Evolutionary conservation across 2,113 vertebrate genomes (phyloP).

Genomic region (Perca fluviatilis): DNA sequence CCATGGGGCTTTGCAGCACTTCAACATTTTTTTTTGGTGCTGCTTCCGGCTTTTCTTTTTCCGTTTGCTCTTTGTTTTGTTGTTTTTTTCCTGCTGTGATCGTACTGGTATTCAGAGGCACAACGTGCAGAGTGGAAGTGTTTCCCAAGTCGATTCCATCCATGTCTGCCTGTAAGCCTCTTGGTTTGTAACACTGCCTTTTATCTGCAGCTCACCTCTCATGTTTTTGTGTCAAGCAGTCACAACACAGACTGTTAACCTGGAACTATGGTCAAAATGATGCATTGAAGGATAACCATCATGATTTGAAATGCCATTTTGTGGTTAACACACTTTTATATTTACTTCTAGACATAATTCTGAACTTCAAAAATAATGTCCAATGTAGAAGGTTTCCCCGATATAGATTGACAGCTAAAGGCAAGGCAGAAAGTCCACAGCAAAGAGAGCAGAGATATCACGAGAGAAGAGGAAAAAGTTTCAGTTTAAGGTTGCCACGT

Average conservation of each 20-base stretch:
- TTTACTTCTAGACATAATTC: neutral
- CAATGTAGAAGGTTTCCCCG: neutral
- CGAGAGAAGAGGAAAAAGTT: neutral
- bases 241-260: neutral
- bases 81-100: conserved; percentile 19
- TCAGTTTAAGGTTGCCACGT: neutral
- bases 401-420: neutral
- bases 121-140: neutral
- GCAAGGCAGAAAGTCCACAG: neutral
- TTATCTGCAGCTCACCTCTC: neutral
- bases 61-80: neutral
- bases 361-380: neutral
- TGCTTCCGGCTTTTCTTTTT: neutral
- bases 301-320: neutral
- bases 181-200: neutral
- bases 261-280: neutral
- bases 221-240: neutral
- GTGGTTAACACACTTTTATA: neutral
- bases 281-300: neutral
- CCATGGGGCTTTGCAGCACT: conserved; percentile 15
- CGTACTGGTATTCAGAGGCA: neutral
- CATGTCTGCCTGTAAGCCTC: neutral
- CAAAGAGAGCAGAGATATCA: neutral
- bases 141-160: conserved; percentile 3
- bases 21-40: neutral